These are phyloP conservation scores for Chrysocyon brachyurus DNA, from an alignment of 2,797 vertebrate genomes.

Conservation along the genomic window DNA sequence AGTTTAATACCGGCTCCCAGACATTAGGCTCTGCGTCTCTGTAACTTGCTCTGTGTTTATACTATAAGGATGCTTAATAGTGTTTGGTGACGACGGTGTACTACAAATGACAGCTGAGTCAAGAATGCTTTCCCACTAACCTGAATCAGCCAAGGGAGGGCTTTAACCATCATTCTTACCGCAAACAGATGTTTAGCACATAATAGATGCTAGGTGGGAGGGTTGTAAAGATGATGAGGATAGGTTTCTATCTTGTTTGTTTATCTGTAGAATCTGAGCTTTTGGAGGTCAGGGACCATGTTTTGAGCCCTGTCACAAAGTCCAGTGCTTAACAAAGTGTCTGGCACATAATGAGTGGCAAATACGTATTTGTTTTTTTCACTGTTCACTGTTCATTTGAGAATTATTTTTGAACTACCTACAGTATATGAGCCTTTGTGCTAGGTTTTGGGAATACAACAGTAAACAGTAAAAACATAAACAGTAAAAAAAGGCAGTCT, in stretches of 20 bases:
- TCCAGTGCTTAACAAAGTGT: background rate
- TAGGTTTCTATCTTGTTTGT: background rate
- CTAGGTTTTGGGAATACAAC: background rate
- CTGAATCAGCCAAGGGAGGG: background rate
- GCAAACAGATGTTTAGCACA: background rate
- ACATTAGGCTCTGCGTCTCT: background rate
- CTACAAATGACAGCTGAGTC: conserved; percentile 38
- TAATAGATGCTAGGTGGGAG: background rate
- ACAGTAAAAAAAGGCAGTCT: background rate
- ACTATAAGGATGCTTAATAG: background rate
- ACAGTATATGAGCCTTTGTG: background rate
- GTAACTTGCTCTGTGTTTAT: conserved; percentile 20
- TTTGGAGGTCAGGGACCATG: background rate
- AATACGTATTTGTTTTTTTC: background rate
- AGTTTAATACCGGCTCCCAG: background rate
- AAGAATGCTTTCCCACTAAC: background rate
- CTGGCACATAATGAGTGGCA: background rate
- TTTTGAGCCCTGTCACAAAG: background rate
- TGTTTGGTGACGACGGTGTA: background rate
- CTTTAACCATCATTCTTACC: background rate
- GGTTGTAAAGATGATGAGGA: background rate
- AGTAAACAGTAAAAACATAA: too few species aligned
- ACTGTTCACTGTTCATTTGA: background rate
- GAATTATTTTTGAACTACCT: background rate
- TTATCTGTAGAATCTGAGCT: background rate